A percentile compares a stretch with the other conserved stretches of the same genome.
Evolutionary conservation across 92 coral and sea anemone genomes (phyloP).

Genomic region (Micromussa lordhowensis): DNA sequence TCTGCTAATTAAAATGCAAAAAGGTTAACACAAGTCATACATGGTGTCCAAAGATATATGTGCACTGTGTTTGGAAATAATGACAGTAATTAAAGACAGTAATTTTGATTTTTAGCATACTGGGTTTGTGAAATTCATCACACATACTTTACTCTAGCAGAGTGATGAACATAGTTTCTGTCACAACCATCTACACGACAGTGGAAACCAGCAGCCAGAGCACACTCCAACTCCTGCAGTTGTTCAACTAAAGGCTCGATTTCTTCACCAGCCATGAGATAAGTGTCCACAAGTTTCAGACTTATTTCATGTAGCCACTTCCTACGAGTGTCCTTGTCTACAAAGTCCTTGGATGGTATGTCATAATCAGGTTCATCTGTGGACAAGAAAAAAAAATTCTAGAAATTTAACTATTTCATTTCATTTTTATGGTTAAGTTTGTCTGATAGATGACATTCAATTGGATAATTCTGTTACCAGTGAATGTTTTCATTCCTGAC

Average conservation of each 20-base stretch:
- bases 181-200: slow-evolving; percentile 54
- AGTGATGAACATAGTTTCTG: slow-evolving; percentile 43
- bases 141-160: slow-evolving; percentile 55
- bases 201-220: slow-evolving; percentile 32
- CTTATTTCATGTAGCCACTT: slow-evolving; percentile 56
- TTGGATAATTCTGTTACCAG: slow-evolving; percentile 56
- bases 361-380: slow-evolving; percentile 45
- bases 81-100: no score
- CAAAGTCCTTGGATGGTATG: slow-evolving; percentile 49
- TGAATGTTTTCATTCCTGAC: slow-evolving; percentile 55
- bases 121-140: no score
- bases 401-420: no score
- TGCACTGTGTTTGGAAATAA: no score
- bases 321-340: no score
- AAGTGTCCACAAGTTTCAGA: slow-evolving; percentile 37
- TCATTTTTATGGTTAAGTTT: no score
- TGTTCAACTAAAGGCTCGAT: slow-evolving; percentile 56
- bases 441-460: no score
- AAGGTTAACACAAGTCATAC: no score
- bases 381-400: slow-evolving; percentile 11
- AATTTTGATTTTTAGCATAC: no score
- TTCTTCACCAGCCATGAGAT: slow-evolving; percentile 38
- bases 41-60: no score
- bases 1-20: no score
- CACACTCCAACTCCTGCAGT: slow-evolving; percentile 33